These are phyloP conservation scores for Hippoglossus hippoglossus DNA, from an alignment of 2,797 vertebrate species.

Conservation along the genomic window DNA sequence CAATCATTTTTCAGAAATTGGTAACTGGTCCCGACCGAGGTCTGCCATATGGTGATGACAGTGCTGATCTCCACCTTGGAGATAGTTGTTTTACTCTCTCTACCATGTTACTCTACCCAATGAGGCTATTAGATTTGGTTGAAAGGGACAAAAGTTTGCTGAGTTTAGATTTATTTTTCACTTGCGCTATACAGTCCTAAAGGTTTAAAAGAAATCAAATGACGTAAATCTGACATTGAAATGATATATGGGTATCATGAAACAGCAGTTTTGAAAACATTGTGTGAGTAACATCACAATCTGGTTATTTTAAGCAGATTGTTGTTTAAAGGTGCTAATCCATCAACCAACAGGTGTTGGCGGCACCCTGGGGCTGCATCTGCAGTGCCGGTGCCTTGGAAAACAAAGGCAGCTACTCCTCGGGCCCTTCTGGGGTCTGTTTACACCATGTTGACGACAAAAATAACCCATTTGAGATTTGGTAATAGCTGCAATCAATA, in stretches of 20 bases:
- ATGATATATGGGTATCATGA: not conserved
- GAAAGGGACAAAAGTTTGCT: too few species aligned
- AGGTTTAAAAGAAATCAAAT: not conserved
- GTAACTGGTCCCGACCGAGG: too few species aligned
- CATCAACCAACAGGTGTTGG: constrained; percentile 65
- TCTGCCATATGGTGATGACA: too few species aligned
- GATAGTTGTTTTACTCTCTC: too few species aligned
- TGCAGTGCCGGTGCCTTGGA: constrained; percentile 51
- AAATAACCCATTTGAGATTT: constrained; percentile 54
- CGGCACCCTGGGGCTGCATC: constrained; percentile 58
- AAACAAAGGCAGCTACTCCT: constrained; percentile 50
- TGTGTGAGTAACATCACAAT: constrained; percentile 17
- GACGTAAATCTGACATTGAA: not conserved
- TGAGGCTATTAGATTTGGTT: too few species aligned
- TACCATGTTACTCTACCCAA: too few species aligned
- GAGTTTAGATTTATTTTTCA: not conserved
- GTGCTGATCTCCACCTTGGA: too few species aligned
- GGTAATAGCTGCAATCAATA: constrained; percentile 72
- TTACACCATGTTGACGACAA: constrained; percentile 49
- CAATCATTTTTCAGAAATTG: too few species aligned
- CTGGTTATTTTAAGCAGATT: constrained; percentile 45
- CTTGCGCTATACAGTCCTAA: too few species aligned
- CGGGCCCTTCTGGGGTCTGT: constrained; percentile 45
- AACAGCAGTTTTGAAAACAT: not conserved
- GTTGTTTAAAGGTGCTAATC: constrained; percentile 63